These are phyloP conservation scores for Crambe crambe DNA, from an alignment of 37 sponge, comb jelly and placozoan species.

Conservation along the genomic window DNA sequence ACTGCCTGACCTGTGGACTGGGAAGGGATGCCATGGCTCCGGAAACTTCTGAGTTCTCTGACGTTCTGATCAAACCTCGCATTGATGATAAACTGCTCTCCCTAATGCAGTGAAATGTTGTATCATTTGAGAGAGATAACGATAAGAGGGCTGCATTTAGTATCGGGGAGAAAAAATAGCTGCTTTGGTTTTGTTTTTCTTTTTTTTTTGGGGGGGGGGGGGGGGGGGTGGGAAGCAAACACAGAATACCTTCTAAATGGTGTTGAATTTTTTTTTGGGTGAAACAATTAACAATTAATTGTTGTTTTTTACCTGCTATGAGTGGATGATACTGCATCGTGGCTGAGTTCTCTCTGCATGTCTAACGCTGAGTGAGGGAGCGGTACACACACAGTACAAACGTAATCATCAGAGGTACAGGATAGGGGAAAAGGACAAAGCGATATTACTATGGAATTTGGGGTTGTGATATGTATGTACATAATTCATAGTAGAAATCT, in stretches of 20 bases:
- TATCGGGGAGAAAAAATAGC: neutral
- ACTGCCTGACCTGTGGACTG: too few relatives aligned
- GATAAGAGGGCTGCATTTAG: too few relatives aligned
- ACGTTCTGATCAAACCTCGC: conserved; percentile 24
- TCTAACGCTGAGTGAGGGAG: conserved; percentile 12
- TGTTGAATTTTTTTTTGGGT: too few relatives aligned
- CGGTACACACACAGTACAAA: neutral
- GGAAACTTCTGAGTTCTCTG: neutral
- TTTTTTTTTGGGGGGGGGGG: too few relatives aligned
- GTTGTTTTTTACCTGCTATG: conserved; percentile 34
- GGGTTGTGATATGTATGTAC: too few relatives aligned
- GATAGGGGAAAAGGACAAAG: too few relatives aligned
- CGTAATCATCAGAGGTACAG: too few relatives aligned
- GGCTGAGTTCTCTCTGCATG: conserved; percentile 4
- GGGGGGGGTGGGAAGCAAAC: too few relatives aligned
- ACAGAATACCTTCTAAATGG: too few relatives aligned
- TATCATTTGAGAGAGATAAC: neutral
- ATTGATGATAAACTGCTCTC: conserved; percentile 68
- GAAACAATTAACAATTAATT: too few relatives aligned
- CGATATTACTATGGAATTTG: too few relatives aligned
- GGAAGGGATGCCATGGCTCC: neutral
- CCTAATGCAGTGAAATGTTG: neutral
- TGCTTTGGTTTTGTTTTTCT: neutral
- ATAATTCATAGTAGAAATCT: too few relatives aligned
- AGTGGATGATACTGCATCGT: conserved; percentile 16